Conservation (phyloP, 2,113 vertebrate species). For the Seriola rivoliana region DNA sequence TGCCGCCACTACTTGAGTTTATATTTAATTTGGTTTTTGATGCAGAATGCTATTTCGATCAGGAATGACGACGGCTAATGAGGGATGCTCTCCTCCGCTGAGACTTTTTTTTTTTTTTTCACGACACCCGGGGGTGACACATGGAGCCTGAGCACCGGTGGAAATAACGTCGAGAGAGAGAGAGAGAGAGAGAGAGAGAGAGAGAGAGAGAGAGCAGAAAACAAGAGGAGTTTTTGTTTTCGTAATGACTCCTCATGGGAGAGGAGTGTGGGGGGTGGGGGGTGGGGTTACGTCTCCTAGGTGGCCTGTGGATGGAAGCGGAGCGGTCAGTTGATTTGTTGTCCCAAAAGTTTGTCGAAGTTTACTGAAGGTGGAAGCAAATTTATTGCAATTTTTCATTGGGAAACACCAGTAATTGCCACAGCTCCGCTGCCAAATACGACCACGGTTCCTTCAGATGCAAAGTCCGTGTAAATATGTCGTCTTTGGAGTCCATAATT, state of each 20-base stretch:
- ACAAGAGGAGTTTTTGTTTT: conserved; percentile 59
- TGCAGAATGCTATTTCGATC: conserved; percentile 74
- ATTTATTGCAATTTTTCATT: conserved; percentile 75
- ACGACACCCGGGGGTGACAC: conserved; percentile 35
- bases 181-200: too few relatives aligned
- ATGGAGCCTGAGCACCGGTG: not conserved
- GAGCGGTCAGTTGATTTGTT: conserved; percentile 77
- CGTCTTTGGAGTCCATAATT: conserved; percentile 71
- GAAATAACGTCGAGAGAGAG: conserved; percentile 1
- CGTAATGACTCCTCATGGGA: conserved; percentile 37
- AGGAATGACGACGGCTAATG: conserved; percentile 55
- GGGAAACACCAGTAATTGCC: conserved; percentile 73
- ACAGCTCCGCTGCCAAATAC: conserved; percentile 52
- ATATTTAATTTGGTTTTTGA: conserved; percentile 76
- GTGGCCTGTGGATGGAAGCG: conserved; percentile 79
- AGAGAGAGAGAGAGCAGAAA: not conserved
- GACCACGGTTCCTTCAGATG: conserved; percentile 65
- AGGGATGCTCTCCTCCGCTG: conserved; percentile 24
- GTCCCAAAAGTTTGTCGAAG: conserved; percentile 72
- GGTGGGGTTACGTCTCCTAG: conserved; percentile 57
- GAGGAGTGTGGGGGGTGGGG: conserved; percentile 11
- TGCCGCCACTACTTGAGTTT: conserved; percentile 75
- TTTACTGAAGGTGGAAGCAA: conserved; percentile 79
- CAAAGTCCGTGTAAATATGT: conserved; percentile 61
- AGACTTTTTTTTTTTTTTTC: conserved; percentile 3